Evolutionary conservation across 2,888 invertebrate species (phyloP).

Genomic region (Aspidapion aeneum): DNA sequence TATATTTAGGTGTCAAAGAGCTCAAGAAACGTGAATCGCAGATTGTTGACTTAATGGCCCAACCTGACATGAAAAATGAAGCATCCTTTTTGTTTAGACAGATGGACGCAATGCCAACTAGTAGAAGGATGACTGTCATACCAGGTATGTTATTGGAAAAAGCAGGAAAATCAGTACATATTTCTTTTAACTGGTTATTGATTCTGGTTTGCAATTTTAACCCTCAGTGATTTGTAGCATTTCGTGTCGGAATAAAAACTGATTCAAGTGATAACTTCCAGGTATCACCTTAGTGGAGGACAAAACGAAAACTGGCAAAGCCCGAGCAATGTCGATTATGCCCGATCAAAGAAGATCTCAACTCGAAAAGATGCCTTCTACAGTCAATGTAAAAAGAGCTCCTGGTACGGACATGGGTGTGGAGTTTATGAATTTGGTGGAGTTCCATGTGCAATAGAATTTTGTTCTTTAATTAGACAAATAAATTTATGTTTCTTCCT

Average conservation of each 20-base stretch:
- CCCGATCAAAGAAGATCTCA: conserved; percentile 4
- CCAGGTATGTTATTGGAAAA: conserved; percentile 41
- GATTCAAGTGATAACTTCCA: too few species aligned
- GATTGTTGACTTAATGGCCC: conserved; percentile 47
- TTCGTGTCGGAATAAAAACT: too few species aligned
- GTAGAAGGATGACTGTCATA: conserved; percentile 50
- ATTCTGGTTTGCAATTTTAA: too few species aligned
- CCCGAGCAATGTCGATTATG: conserved; percentile 20
- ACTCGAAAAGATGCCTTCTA: neutral
- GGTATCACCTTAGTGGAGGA: neutral
- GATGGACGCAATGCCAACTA: conserved; percentile 49
- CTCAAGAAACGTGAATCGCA: conserved; percentile 46
- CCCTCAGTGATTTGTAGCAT: too few species aligned
- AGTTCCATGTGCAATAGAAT: conserved; percentile 11
- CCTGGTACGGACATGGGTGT: too few species aligned
- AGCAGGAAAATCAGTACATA: neutral
- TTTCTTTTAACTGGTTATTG: too few species aligned
- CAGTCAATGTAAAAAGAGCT: too few species aligned
- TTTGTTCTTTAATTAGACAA: neutral
- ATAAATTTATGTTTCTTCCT: too few species aligned
- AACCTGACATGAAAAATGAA: conserved; percentile 44
- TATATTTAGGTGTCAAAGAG: conserved; percentile 35
- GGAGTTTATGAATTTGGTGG: conserved; percentile 10
- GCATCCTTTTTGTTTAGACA: conserved; percentile 47
- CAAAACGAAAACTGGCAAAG: neutral